phyloP scores from a whole-genome alignment of 23 tunicate species.

The Ascidia mentula region DNA sequence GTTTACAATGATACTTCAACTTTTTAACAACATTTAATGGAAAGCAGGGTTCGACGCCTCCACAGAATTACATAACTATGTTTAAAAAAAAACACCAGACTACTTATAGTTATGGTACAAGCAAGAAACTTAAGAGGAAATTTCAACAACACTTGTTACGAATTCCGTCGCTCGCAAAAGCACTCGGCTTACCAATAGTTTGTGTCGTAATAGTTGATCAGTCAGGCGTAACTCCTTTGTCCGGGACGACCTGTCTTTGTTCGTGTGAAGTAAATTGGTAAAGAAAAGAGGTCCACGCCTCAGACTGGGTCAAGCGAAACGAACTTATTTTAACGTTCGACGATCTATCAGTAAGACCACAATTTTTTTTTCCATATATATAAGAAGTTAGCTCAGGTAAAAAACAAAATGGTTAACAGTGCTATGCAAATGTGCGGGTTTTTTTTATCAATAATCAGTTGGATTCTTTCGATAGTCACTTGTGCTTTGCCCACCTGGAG shows the following conservation, averaged over 20 bases:
- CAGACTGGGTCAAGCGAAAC: too few relatives aligned
- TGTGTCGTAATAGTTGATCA: background rate
- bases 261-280: too few relatives aligned
- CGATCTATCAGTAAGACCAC: background rate
- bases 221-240: conserved; percentile 9
- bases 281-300: too few relatives aligned
- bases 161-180: background rate
- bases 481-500: conserved; percentile 68
- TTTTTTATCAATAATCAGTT: conserved; percentile 46
- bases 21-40: too few relatives aligned
- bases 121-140: too few relatives aligned
- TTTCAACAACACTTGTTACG: too few relatives aligned
- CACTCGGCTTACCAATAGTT: background rate
- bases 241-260: background rate
- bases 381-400: background rate
- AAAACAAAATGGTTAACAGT: conserved; percentile 61
- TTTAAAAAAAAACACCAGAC: too few relatives aligned
- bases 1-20: too few relatives aligned
- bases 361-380: background rate
- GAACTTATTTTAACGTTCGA: background rate
- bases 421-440: conserved; percentile 74
- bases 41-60: too few relatives aligned
- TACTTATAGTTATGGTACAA: too few relatives aligned
- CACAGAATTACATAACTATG: too few relatives aligned
- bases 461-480: conserved; percentile 51